A percentile compares a stretch with the other conserved stretches of the same genome.
These are phyloP conservation scores for Pseudobourletiella spinata DNA, from an alignment of 1,140 invertebrate genomes.

Conservation along the genomic window DNA sequence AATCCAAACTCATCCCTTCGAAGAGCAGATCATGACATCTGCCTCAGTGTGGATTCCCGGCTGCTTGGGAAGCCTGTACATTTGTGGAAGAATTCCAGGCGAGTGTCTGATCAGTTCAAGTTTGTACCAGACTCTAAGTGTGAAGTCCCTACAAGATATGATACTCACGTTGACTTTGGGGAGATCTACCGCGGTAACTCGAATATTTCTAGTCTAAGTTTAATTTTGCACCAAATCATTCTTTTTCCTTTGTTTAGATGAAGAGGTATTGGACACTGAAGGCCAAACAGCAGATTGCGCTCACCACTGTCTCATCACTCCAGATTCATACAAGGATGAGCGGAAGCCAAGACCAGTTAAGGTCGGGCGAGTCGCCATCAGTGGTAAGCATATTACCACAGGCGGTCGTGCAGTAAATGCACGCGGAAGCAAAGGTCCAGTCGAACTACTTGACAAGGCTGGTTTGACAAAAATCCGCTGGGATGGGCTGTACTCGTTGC, in stretches of 20 bases:
- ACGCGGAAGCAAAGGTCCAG: too few relatives aligned
- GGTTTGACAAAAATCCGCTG: neutral
- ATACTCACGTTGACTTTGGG: constrained; percentile 1
- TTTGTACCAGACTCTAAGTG: neutral
- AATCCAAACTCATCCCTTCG: neutral
- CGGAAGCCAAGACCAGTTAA: too few relatives aligned
- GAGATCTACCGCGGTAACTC: constrained; percentile 5
- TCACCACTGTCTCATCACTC: too few relatives aligned
- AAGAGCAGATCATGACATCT: constrained; percentile 1
- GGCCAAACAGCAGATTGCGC: too few relatives aligned
- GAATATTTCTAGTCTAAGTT: neutral
- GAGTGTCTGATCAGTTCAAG: neutral
- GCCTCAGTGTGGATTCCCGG: neutral
- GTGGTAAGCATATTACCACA: too few relatives aligned
- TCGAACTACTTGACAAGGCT: too few relatives aligned
- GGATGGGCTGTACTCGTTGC: neutral
- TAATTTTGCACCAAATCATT: too few relatives aligned
- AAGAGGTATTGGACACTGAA: too few relatives aligned
- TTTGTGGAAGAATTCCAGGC: neutral
- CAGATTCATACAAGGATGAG: too few relatives aligned
- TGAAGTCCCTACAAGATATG: neutral
- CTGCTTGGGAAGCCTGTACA: neutral
- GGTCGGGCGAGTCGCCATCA: too few relatives aligned
- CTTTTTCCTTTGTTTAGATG: neutral
- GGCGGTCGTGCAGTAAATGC: too few relatives aligned